A percentile compares a stretch with the other conserved stretches of the same genome.
These are phyloP conservation scores for Drosophila tsacasi DNA, from an alignment of 1,140 invertebrate species.

Conservation along the genomic window DNA sequence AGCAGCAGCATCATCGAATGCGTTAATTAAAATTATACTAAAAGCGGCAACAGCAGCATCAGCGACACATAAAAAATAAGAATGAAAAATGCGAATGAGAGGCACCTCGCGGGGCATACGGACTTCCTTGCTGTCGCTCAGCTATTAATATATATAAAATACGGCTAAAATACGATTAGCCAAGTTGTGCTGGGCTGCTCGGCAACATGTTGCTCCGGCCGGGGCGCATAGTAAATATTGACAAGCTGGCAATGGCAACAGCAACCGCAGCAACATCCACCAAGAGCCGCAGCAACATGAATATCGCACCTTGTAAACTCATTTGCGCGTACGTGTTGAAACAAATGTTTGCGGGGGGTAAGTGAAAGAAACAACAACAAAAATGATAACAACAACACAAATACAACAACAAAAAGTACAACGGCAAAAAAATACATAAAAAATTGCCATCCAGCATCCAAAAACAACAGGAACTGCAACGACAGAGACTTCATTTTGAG, in stretches of 20 bases:
- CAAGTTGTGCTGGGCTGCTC: slow-evolving; percentile 27
- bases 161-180: slow-evolving; percentile 78
- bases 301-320: slow-evolving; percentile 85
- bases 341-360: slow-evolving; percentile 85
- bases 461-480: slow-evolving; percentile 48
- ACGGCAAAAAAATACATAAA: neutral
- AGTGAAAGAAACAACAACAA: slow-evolving; percentile 29
- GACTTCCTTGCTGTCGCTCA: slow-evolving; percentile 29
- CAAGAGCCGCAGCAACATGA: slow-evolving; percentile 69
- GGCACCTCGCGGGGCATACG: slow-evolving; percentile 37
- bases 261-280: slow-evolving; percentile 50
- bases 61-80: slow-evolving; percentile 25
- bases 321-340: slow-evolving; percentile 85
- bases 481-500: slow-evolving; percentile 20
- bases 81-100: slow-evolving; percentile 52
- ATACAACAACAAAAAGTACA: neutral
- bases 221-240: slow-evolving; percentile 78
- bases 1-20: slow-evolving; percentile 58
- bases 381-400: too few species aligned
- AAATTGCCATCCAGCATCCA: slow-evolving; percentile 34
- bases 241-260: slow-evolving; percentile 58
- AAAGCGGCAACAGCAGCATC: slow-evolving; percentile 52
- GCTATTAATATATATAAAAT: slow-evolving; percentile 82
- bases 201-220: slow-evolving; percentile 74
- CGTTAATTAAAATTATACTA: slow-evolving; percentile 79